Base-by-base conservation (phyloP, 2,113 vertebrate genomes). In the Ciconia stormi region DNA sequence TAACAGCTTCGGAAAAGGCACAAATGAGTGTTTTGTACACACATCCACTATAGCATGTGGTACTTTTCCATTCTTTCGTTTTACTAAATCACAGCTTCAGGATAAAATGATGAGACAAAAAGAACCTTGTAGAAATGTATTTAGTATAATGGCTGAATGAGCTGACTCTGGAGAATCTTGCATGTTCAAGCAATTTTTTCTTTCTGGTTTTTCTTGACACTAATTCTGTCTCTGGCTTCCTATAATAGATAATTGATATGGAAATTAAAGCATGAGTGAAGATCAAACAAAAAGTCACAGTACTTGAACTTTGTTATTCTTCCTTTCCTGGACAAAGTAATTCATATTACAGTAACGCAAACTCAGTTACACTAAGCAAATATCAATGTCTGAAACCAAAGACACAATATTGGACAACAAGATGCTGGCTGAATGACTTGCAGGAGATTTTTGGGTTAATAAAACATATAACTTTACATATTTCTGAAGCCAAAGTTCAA, bases 181-280 rank as follows among this genome's bases (percentile, higher is more conserved):
- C 42, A 79, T 79, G 88, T 93, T 95, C 3, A 0, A 84, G 81
- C 82, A 92, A 86, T 93, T 91, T 91, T 83, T 95, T 81, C 42
- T 93, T 89, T 90, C 87, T 93, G 44, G 1, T 53, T 94, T 93
- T 91, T 88, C 87, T 87, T 96, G 94, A 96, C 90, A 46, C 76
- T 97, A 96, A 97, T 97, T 97, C 74, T 96, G 42, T 89, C 83
- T 89, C 83, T 87, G 47, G 87, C 56, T 97, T 97, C 93, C 89
- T 94, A 91, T 94, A 95, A 93, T 81, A 86, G 27, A 67, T 94
- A 90, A 97, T 82, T 93, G 81, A 93, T 90, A 96, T 72, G 71
- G 92, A 96, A 96, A 97, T 97, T 95, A 95, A 96, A 96, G 74
- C 71, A 82, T 92, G 92, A 95, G 61, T 90, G 56, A 90, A 92